Evolutionary conservation across 2,888 invertebrate species (phyloP).

Genomic region (Oscheius sp.): DNA sequence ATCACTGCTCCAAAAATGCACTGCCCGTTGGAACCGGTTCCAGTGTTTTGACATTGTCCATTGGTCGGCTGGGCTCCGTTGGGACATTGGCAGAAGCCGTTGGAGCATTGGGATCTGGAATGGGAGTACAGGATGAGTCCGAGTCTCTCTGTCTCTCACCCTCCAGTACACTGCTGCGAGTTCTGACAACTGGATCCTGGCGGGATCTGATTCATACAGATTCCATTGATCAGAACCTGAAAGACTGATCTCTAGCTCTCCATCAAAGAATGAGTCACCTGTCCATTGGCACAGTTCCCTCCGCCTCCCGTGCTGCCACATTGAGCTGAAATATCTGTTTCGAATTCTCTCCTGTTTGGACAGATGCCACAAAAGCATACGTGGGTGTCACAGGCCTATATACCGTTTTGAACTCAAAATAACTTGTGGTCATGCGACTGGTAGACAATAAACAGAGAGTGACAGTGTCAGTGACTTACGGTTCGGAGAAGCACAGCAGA

Average conservation of each 20-base stretch:
- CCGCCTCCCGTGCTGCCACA: not conserved
- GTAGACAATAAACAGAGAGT: not conserved
- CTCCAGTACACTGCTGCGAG: conserved; percentile 9
- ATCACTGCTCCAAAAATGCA: conserved; percentile 15
- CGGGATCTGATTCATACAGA: conserved; percentile 17
- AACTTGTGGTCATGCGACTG: not conserved
- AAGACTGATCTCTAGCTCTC: not conserved
- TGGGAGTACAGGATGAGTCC: not conserved
- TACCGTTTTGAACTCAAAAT: too few species aligned
- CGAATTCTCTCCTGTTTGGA: conserved; percentile 3
- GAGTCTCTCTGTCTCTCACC: conserved; percentile 12
- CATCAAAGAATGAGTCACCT: not conserved
- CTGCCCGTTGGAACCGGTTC: conserved; percentile 10
- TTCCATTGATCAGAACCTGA: conserved; percentile 26
- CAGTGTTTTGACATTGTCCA: conserved; percentile 8
- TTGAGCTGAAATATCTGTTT: conserved; percentile 32
- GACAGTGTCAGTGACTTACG: not conserved
- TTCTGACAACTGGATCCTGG: conserved; percentile 20
- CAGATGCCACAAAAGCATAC: conserved; percentile 9
- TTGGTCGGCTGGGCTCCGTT: not conserved
- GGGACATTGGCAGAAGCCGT: conserved; percentile 24
- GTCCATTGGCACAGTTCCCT: conserved; percentile 1
- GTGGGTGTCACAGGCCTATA: not conserved
- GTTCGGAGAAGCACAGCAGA: conserved; percentile 24
- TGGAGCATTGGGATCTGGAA: too few species aligned